phyloP scores from a whole-genome alignment of 2,888 invertebrate species.

The Anarsia innoxiella region DNA sequence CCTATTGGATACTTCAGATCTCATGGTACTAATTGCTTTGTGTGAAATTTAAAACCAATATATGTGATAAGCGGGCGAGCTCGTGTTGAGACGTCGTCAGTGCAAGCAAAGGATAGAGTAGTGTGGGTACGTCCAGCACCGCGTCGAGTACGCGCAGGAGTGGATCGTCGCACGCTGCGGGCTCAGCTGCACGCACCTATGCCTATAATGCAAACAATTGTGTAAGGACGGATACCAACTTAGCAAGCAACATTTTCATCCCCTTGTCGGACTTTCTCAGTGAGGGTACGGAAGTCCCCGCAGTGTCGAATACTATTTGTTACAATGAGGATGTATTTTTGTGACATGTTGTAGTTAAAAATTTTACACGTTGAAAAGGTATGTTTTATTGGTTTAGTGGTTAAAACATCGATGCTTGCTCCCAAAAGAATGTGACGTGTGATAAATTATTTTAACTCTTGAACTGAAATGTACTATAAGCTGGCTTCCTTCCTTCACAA shows the following conservation, averaged over 20 bases:
- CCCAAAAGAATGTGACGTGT: slow-evolving; percentile 45
- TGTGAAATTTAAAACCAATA: slow-evolving; percentile 47
- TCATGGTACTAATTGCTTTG: slow-evolving; percentile 61
- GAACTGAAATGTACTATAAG: slow-evolving; percentile 52
- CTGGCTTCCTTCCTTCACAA: slow-evolving; percentile 88
- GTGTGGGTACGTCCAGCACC: slow-evolving; percentile 31
- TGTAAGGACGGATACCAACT: slow-evolving; percentile 72
- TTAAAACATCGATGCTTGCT: slow-evolving; percentile 65
- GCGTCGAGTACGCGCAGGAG: slow-evolving; percentile 33
- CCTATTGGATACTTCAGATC: slow-evolving; percentile 69
- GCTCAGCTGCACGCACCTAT: slow-evolving; percentile 17
- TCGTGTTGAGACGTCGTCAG: slow-evolving; percentile 28
- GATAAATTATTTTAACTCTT: slow-evolving; percentile 36
- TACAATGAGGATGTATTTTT: slow-evolving; percentile 56
- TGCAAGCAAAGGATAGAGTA: slow-evolving; percentile 32
- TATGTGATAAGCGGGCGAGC: slow-evolving; percentile 30
- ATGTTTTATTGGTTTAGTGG: slow-evolving; percentile 71
- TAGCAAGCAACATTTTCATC: slow-evolving; percentile 52
- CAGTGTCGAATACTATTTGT: slow-evolving; percentile 34
- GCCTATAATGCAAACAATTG: slow-evolving; percentile 72
- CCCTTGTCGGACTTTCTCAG: slow-evolving; percentile 44
- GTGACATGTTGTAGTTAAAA: slow-evolving; percentile 75
- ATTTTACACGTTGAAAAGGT: slow-evolving; percentile 73
- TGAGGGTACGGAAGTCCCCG: too few species aligned
- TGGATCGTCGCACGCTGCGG: slow-evolving; percentile 21